Conservation (phyloP, 1,140 invertebrate genomes). For the Leptinotarsa defecta region DNA sequence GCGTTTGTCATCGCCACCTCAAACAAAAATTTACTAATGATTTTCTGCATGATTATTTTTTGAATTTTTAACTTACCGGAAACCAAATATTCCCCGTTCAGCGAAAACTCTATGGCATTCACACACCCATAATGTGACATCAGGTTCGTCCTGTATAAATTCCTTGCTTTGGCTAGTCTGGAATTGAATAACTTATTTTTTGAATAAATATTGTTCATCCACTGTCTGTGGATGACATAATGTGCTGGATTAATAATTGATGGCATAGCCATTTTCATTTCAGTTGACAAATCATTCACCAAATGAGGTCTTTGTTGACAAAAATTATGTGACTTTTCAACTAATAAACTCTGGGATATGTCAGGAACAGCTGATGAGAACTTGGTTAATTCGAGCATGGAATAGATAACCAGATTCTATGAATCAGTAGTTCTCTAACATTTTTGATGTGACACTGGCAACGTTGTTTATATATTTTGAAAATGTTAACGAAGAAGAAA, state of each 20-base stretch:
- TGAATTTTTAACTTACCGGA: constrained; percentile 70
- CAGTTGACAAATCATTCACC: constrained; percentile 31
- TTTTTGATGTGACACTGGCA: no score
- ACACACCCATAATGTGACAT: constrained; percentile 93
- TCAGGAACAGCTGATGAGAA: constrained; percentile 20
- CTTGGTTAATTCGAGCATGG: no score
- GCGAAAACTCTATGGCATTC: constrained; percentile 94
- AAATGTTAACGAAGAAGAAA: no score
- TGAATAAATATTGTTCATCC: constrained; percentile 57
- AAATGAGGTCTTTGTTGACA: constrained; percentile 36
- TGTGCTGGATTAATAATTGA: constrained; percentile 59
- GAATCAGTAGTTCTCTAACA: no score
- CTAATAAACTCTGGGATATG: background rate
- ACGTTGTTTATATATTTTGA: no score
- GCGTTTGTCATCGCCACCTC: constrained; percentile 89
- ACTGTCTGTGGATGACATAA: constrained; percentile 60
- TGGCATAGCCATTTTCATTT: constrained; percentile 55
- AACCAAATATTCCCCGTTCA: constrained; percentile 80
- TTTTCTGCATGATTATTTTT: no score
- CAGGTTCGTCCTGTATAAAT: constrained; percentile 83
- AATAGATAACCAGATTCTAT: no score
- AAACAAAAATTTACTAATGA: constrained; percentile 34
- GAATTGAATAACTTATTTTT: constrained; percentile 66
- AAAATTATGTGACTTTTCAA: constrained; percentile 33
- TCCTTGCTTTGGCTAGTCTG: constrained; percentile 68